These are phyloP conservation scores for Montipora efflorescens DNA, from an alignment of 64 coral and sea anemone genomes.

Conservation along the genomic window DNA sequence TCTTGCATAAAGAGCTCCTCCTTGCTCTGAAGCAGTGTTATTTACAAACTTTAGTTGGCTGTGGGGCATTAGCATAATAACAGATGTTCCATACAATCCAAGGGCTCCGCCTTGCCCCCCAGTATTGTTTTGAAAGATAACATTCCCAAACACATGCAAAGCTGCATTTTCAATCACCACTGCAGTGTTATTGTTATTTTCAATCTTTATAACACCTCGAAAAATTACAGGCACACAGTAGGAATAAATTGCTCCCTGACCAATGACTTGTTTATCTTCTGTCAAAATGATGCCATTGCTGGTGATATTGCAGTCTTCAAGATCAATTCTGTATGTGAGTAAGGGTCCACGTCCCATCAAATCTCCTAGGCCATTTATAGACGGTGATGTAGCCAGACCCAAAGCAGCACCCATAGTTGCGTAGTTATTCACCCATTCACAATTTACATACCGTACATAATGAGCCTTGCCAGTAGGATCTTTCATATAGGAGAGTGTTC, in stretches of 20 bases:
- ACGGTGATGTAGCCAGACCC: constrained; percentile 44
- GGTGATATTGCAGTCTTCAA: constrained; percentile 70
- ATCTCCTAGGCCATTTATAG: constrained; percentile 20
- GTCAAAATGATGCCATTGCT: constrained; percentile 53
- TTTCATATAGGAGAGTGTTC: constrained; percentile 27
- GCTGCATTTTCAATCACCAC: constrained; percentile 81
- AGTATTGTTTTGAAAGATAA: constrained; percentile 58
- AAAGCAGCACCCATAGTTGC: constrained; percentile 83
- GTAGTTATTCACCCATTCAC: constrained; percentile 63
- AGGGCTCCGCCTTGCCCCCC: constrained; percentile 78
- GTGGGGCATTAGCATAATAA: constrained; percentile 79
- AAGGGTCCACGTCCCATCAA: constrained; percentile 1
- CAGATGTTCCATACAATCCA: constrained; percentile 82
- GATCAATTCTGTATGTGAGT: constrained; percentile 53
- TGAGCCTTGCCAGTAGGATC: neutral
- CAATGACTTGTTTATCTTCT: constrained; percentile 71
- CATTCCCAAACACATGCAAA: constrained; percentile 60
- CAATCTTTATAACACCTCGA: constrained; percentile 32
- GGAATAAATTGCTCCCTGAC: constrained; percentile 84
- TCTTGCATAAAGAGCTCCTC: constrained; percentile 78
- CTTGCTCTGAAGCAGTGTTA: constrained; percentile 68
- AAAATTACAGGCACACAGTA: constrained; percentile 69
- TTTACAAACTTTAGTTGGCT: constrained; percentile 60
- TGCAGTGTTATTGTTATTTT: constrained; percentile 72
- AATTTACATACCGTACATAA: constrained; percentile 46